Conservation (phyloP, 37 sponge, comb jelly and placozoan genomes). For the Hexactinellida sp. region DNA sequence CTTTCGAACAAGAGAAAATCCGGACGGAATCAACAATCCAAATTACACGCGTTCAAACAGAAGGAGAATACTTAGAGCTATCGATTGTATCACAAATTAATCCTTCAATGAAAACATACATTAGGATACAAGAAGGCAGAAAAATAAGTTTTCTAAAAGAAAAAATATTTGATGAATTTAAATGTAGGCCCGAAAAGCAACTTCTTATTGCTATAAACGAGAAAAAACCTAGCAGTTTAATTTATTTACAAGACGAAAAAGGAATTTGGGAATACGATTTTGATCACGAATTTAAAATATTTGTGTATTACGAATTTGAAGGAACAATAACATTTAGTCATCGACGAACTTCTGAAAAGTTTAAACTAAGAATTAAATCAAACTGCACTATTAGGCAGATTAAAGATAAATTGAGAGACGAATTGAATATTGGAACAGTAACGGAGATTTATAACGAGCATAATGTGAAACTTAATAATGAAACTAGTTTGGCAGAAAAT, state of each 20-base stretch:
- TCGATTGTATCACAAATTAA: background rate
- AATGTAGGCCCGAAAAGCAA: background rate
- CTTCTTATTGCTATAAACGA: background rate
- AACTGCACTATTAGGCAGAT: background rate
- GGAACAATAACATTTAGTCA: background rate
- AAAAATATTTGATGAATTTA: background rate
- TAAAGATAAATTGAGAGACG: background rate
- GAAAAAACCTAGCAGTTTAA: background rate
- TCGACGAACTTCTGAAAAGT: background rate
- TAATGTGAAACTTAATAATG: background rate
- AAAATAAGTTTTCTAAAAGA: background rate
- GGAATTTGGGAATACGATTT: slow-evolving; percentile 1
- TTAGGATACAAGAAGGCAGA: background rate
- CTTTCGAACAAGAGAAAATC: background rate
- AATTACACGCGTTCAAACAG: background rate
- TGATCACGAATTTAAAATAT: background rate
- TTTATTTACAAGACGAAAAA: background rate
- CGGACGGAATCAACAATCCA: background rate
- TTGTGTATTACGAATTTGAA: background rate
- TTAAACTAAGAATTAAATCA: background rate
- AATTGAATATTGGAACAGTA: background rate
- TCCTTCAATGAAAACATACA: background rate
- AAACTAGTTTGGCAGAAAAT: background rate
- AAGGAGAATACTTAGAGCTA: background rate
- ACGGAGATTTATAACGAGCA: background rate